These are phyloP conservation scores for Passerculus sandwichensis DNA, from an alignment of 2,797 vertebrate species.

Conservation along the genomic window DNA sequence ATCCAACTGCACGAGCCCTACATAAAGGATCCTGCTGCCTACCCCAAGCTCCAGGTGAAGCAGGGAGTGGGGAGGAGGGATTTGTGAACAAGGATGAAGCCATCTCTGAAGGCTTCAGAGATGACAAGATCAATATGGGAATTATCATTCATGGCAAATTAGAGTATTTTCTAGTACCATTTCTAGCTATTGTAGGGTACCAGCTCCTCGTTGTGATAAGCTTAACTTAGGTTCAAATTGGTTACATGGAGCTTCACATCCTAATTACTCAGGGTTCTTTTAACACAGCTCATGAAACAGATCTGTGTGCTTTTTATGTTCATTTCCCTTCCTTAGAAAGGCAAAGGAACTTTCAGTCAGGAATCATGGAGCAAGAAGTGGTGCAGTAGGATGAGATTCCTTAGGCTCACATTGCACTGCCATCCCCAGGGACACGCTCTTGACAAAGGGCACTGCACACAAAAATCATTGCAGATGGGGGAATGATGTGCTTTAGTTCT, in stretches of 20 bases:
- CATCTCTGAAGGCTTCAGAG: neutral
- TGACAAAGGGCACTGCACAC: neutral
- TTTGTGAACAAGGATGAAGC: neutral
- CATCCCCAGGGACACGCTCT: neutral
- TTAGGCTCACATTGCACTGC: neutral
- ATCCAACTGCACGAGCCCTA: constrained; percentile 89
- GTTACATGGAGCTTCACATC: neutral
- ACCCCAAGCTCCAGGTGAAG: constrained; percentile 91
- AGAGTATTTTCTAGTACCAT: neutral
- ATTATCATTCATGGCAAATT: neutral
- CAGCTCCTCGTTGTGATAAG: neutral
- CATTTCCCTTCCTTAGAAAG: neutral
- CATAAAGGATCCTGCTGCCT: constrained; percentile 92
- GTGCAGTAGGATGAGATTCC: neutral
- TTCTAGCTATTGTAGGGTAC: neutral
- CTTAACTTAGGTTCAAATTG: neutral
- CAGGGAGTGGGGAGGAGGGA: neutral
- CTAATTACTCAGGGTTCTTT: neutral
- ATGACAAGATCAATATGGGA: neutral
- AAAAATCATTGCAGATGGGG: neutral
- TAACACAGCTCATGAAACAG: neutral
- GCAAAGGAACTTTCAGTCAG: neutral
- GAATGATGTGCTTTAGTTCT: neutral
- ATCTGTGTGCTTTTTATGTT: neutral
- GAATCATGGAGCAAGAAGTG: neutral